Percentiles rank a stretch among this genome's conserved stretches.
Conservation (phyloP, 2,888 invertebrate species). For the Ferrisia virgata region DNA sequence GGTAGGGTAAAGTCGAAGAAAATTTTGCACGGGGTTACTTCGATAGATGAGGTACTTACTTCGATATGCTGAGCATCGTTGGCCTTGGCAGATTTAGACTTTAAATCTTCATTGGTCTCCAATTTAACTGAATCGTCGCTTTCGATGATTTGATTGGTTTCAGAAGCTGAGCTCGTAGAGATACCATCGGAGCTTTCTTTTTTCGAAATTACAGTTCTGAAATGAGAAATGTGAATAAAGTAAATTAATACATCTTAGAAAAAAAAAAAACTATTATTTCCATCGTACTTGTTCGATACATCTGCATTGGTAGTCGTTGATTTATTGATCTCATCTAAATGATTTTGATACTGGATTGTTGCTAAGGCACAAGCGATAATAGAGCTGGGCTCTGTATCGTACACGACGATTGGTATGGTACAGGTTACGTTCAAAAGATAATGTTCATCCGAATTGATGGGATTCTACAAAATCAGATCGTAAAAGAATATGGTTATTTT, state of each 20-base stretch:
- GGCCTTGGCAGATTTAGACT: neutral
- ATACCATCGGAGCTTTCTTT: slow-evolving; percentile 27
- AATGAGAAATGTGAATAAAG: neutral
- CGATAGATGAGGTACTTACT: slow-evolving; percentile 48
- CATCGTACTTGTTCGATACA: neutral
- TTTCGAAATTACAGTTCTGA: neutral
- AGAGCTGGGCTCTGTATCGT: slow-evolving; percentile 77
- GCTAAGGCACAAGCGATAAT: slow-evolving; percentile 80
- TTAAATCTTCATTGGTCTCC: slow-evolving; percentile 38
- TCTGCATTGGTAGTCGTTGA: neutral
- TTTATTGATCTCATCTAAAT: slow-evolving; percentile 49
- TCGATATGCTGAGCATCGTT: slow-evolving; percentile 47
- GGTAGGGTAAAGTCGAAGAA: too few species aligned
- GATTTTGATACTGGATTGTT: slow-evolving; percentile 67
- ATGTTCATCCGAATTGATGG: slow-evolving; percentile 68
- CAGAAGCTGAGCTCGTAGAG: neutral
- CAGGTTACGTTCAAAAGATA: slow-evolving; percentile 63
- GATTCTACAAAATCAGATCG: too few species aligned
- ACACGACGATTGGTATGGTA: slow-evolving; percentile 66
- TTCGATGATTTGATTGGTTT: neutral
- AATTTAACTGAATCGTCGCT: slow-evolving; percentile 26
- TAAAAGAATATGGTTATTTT: too few species aligned
- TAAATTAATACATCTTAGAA: neutral
- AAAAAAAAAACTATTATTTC: neutral
- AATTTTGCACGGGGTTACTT: too few species aligned